These are phyloP conservation scores for Napeogenes sylphis DNA, from an alignment of 2,888 invertebrate species.

Conservation along the genomic window DNA sequence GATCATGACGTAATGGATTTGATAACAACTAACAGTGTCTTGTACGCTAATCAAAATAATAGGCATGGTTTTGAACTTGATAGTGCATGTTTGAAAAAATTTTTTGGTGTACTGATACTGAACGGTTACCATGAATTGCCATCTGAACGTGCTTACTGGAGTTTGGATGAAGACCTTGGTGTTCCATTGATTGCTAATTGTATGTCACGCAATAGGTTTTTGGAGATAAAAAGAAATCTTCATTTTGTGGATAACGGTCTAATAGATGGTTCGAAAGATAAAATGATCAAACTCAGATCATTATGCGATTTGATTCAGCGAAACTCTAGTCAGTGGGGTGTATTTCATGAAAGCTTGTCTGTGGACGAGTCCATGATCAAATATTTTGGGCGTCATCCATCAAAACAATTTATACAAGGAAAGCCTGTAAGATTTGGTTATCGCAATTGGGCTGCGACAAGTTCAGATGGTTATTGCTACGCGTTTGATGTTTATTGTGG, in stretches of 20 bases:
- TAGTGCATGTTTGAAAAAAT: slow-evolving; percentile 23
- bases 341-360: slow-evolving; percentile 24
- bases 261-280: slow-evolving; percentile 23
- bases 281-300: slow-evolving; percentile 30
- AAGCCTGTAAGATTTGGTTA: slow-evolving; percentile 34
- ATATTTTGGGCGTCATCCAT: slow-evolving; percentile 25
- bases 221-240: slow-evolving; percentile 28
- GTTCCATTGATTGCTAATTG: slow-evolving; percentile 36
- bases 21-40: slow-evolving; percentile 29
- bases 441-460: slow-evolving; percentile 30
- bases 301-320: slow-evolving; percentile 28
- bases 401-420: slow-evolving; percentile 26
- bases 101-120: slow-evolving; percentile 33
- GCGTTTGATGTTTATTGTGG: slow-evolving; percentile 26
- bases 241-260: slow-evolving; percentile 29
- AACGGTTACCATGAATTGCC: slow-evolving; percentile 41
- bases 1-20: slow-evolving; percentile 28
- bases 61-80: slow-evolving; percentile 30
- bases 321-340: slow-evolving; percentile 25
- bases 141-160: slow-evolving; percentile 40
- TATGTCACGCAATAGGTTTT: slow-evolving; percentile 34
- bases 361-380: slow-evolving; percentile 25
- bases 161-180: slow-evolving; percentile 38
- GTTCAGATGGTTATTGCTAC: slow-evolving; percentile 32
- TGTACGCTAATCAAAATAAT: slow-evolving; percentile 30